These are phyloP conservation scores for Rhabdornis inornatus DNA, from an alignment of 2,113 vertebrate genomes.

Conservation along the genomic window DNA sequence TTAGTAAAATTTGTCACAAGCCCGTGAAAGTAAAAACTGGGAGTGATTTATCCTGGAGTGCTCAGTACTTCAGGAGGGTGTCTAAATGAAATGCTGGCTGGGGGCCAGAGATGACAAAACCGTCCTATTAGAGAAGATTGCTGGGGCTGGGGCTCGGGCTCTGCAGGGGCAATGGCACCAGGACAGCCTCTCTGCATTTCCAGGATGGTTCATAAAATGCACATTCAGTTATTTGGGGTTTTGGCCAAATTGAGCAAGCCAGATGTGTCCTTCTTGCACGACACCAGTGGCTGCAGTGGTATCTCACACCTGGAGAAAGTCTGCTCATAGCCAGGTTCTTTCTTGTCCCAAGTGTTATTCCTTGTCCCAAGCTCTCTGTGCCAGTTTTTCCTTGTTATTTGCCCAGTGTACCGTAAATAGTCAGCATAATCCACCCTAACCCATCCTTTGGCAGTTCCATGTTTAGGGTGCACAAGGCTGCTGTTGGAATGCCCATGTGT, in stretches of 20 bases:
- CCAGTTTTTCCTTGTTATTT: not conserved
- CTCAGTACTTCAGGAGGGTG: conserved; percentile 42
- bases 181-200: not conserved
- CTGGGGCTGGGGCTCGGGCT: not conserved
- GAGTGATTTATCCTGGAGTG: conserved; percentile 30
- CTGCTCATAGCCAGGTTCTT: not conserved
- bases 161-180: not conserved
- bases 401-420: not conserved
- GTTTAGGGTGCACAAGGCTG: not conserved
- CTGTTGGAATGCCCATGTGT: not conserved
- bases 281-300: fast-evolving
- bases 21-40: conserved; percentile 28
- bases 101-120: conserved; percentile 43
- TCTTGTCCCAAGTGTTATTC: not conserved
- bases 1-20: conserved; percentile 67
- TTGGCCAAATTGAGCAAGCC: not conserved
- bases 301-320: fast-evolving
- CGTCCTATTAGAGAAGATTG: not conserved
- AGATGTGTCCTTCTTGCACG: not conserved
- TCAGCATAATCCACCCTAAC: not conserved
- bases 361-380: not conserved
- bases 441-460: not conserved
- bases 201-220: not conserved
- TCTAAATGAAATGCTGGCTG: conserved; percentile 35
- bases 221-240: not conserved